Percentiles rank a stretch among this genome's conserved stretches.
These are phyloP conservation scores for Danio albolineatus DNA, from an alignment of 2,797 vertebrate genomes.

Conservation along the genomic window DNA sequence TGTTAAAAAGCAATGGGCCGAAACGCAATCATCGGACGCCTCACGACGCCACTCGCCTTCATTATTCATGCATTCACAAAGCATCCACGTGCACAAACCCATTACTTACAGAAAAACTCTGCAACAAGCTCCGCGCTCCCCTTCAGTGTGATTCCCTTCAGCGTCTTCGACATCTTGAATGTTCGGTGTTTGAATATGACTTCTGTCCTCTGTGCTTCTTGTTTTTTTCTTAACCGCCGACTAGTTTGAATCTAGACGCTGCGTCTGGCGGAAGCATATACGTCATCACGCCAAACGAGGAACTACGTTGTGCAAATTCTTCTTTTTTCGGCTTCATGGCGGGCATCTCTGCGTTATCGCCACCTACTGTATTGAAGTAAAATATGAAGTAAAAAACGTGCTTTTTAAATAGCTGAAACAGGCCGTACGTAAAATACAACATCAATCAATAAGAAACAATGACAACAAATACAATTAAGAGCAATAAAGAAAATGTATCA, in stretches of 20 bases:
- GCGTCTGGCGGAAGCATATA: conserved; percentile 54
- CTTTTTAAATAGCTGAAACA: too few species aligned
- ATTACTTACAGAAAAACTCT: conserved; percentile 91
- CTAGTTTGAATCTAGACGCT: conserved; percentile 73
- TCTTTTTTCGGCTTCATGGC: too few species aligned
- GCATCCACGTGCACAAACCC: background rate
- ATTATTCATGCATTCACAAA: background rate
- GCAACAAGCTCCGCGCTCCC: conserved; percentile 92
- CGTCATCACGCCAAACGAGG: conserved; percentile 16
- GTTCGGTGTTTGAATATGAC: background rate
- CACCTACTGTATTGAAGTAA: too few species aligned
- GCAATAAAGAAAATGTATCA: too few species aligned
- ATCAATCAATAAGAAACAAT: too few species aligned
- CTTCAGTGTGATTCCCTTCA: conserved; percentile 89
- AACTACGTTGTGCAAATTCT: background rate
- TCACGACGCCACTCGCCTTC: background rate
- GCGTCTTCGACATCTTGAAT: conserved; percentile 74
- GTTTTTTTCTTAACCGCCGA: conserved; percentile 69
- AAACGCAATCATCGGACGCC: too few species aligned
- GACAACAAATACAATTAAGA: too few species aligned
- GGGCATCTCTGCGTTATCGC: too few species aligned
- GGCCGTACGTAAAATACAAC: too few species aligned
- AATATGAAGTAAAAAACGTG: too few species aligned
- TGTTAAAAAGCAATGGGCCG: too few species aligned
- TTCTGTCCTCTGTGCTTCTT: background rate